Conservation (phyloP, 2,113 vertebrate species). For the Gymnorhina tibicen region DNA sequence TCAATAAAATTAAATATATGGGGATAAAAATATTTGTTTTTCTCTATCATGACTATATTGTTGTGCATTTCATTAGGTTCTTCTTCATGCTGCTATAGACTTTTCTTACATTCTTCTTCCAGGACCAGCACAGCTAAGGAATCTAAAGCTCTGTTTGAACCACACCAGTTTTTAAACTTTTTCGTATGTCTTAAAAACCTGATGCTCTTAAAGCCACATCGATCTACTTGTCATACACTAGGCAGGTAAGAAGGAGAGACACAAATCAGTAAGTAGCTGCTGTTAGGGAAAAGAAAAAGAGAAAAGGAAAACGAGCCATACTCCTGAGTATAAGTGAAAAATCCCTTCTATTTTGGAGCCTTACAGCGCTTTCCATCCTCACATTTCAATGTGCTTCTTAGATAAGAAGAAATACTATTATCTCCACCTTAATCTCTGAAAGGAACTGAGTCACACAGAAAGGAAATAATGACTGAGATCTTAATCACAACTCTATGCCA, state of each 20-base stretch:
- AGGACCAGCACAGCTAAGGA: neutral
- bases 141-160: neutral
- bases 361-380: neutral
- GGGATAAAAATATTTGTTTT: neutral
- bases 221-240: neutral
- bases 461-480: neutral
- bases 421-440: neutral
- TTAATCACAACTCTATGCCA: neutral
- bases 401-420: neutral
- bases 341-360: neutral
- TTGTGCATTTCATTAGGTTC: neutral
- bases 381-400: neutral
- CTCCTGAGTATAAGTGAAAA: neutral
- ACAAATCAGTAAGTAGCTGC: neutral
- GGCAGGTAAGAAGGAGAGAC: neutral
- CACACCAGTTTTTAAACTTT: neutral
- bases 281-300: neutral
- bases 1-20: conserved; percentile 17
- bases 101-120: neutral
- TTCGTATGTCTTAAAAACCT: neutral
- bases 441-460: neutral
- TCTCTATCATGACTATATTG: neutral
- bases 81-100: neutral
- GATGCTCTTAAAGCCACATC: neutral
- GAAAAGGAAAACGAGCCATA: neutral